Conservation (phyloP, 2,888 invertebrate genomes). For the Miltochrista miniata region DNA sequence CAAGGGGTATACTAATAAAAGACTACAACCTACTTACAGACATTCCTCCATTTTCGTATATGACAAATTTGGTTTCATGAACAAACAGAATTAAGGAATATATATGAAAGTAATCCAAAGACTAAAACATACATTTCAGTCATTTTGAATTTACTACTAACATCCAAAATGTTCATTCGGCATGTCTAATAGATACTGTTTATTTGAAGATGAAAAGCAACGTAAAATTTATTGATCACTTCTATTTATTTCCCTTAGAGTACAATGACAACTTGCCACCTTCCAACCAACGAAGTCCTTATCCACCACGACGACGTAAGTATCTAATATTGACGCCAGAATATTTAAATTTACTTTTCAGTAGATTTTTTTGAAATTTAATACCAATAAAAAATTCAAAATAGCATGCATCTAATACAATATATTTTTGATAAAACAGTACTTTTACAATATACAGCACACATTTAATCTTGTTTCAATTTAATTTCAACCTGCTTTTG, state of each 20-base stretch:
- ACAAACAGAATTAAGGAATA: too few species aligned
- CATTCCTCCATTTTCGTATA: too few species aligned
- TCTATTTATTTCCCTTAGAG: constrained; percentile 81
- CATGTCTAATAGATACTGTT: too few species aligned
- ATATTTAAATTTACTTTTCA: constrained; percentile 7
- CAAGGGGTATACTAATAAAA: too few species aligned
- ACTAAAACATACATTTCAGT: too few species aligned
- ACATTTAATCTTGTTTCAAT: constrained; percentile 37
- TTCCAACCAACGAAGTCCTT: constrained; percentile 93
- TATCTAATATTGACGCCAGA: constrained; percentile 40
- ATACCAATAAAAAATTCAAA: constrained; percentile 15
- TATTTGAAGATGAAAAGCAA: too few species aligned
- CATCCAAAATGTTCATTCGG: too few species aligned
- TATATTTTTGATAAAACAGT: constrained; percentile 26
- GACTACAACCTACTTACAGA: too few species aligned
- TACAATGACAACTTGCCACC: constrained; percentile 94
- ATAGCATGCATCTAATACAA: constrained; percentile 31
- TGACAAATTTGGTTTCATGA: too few species aligned
- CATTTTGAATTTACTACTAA: too few species aligned
- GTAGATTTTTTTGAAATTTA: constrained; percentile 19
- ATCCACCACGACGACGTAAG: constrained; percentile 93
- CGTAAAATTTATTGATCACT: too few species aligned
- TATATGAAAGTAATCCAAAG: too few species aligned
- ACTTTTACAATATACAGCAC: constrained; percentile 42
- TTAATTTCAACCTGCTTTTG: constrained; percentile 57